Percentiles rank a stretch among this genome's conserved stretches.
Evolutionary conservation across 2,113 vertebrate genomes (phyloP).

Genomic region (Hippolais icterina): DNA sequence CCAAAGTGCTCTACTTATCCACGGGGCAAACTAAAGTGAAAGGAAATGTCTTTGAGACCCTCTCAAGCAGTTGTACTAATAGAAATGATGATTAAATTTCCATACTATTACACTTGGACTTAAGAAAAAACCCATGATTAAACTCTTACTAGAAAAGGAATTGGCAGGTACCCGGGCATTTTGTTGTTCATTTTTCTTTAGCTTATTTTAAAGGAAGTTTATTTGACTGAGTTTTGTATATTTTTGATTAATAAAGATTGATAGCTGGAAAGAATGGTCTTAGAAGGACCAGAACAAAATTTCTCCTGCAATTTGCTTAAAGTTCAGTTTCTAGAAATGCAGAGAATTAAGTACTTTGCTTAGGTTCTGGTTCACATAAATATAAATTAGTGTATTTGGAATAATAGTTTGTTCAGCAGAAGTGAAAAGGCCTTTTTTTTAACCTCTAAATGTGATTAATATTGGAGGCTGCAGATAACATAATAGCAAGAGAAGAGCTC

Average conservation of each 20-base stretch:
- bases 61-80: slow-evolving; percentile 46
- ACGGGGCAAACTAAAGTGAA: slow-evolving; percentile 57
- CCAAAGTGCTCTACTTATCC: slow-evolving; percentile 56
- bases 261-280: neutral
- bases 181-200: slow-evolving; percentile 60
- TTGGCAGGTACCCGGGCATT: slow-evolving; percentile 51
- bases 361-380: neutral
- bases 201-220: slow-evolving; percentile 46
- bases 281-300: neutral
- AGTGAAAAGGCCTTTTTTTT: neutral
- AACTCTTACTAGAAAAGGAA: slow-evolving; percentile 60
- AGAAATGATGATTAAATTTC: slow-evolving; percentile 62
- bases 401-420: neutral
- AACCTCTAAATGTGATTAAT: neutral
- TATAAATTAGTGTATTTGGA: neutral
- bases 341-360: neutral
- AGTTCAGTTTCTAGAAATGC: neutral
- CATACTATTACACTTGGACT: slow-evolving; percentile 18
- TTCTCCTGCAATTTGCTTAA: neutral
- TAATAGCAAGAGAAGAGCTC: neutral
- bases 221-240: slow-evolving; percentile 61
- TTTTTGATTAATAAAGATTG: slow-evolving; percentile 58
- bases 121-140: slow-evolving; percentile 58
- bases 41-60: slow-evolving; percentile 44
- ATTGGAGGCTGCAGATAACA: neutral